phyloP scores from a whole-genome alignment of 2,113 vertebrate species.

The Condylura cristata region DNA sequence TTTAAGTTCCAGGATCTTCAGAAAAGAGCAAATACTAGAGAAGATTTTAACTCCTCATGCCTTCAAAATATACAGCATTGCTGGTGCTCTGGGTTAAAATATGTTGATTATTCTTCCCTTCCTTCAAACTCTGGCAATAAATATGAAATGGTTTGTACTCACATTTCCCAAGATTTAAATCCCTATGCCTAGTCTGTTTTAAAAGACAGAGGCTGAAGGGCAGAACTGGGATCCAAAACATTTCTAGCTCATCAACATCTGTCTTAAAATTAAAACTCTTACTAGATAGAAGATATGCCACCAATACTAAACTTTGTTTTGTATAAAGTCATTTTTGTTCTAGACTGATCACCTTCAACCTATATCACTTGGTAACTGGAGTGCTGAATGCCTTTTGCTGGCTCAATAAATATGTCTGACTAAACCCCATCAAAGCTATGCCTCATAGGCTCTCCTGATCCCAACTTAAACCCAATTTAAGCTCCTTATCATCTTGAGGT shows the following conservation, averaged over 20 bases:
- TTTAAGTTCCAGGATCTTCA: conserved; percentile 42
- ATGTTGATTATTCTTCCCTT: background rate
- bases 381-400: background rate
- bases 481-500: background rate
- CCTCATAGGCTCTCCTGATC: background rate
- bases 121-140: conserved; percentile 14
- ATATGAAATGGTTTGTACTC: background rate
- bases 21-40: background rate
- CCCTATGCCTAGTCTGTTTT: background rate
- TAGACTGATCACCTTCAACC: background rate
- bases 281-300: background rate
- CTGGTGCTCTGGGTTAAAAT: background rate
- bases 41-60: background rate
- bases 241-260: background rate
- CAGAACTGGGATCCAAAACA: background rate
- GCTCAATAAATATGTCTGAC: background rate
- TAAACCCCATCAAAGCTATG: background rate
- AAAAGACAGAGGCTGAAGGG: background rate
- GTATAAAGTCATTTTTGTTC: background rate
- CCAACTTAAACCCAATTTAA: conserved; percentile 4
- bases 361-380: background rate
- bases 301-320: background rate
- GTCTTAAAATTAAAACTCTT: background rate
- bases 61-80: background rate
- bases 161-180: background rate